Conservation (phyloP, 2,797 vertebrate species). For the Esox masquinongy region DNA sequence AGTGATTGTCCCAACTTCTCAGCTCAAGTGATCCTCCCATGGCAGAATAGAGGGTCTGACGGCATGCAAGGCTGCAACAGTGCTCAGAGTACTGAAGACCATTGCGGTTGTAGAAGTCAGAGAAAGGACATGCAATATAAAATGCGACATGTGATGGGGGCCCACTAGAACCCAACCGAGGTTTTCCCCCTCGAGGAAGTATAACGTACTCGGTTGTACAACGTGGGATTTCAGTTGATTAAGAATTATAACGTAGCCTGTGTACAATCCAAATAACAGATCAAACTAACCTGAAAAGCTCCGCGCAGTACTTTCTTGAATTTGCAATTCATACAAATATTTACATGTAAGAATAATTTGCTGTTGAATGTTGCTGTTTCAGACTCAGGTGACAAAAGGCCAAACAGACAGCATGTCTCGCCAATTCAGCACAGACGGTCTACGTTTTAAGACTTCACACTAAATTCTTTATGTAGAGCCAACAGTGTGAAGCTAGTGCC, state of each 20-base stretch:
- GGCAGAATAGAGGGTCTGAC: neutral
- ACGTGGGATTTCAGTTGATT: neutral
- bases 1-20: constrained; percentile 16
- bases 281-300: neutral
- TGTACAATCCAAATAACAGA: neutral
- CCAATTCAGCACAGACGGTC: neutral
- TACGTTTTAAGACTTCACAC: neutral
- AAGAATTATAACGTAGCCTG: neutral
- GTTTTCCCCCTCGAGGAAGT: neutral
- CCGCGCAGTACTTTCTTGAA: neutral
- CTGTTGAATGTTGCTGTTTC: neutral
- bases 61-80: constrained; percentile 7
- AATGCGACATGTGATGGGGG: neutral
- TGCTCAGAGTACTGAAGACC: neutral
- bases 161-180: neutral
- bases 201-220: neutral
- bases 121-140: neutral
- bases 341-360: neutral
- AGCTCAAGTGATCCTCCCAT: constrained; percentile 15
- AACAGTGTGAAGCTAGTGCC: neutral
- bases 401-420: neutral
- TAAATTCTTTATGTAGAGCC: neutral
- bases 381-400: neutral
- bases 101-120: neutral
- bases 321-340: neutral